Conservation (phyloP, 2,888 invertebrate species). For the Euclidia mi region DNA sequence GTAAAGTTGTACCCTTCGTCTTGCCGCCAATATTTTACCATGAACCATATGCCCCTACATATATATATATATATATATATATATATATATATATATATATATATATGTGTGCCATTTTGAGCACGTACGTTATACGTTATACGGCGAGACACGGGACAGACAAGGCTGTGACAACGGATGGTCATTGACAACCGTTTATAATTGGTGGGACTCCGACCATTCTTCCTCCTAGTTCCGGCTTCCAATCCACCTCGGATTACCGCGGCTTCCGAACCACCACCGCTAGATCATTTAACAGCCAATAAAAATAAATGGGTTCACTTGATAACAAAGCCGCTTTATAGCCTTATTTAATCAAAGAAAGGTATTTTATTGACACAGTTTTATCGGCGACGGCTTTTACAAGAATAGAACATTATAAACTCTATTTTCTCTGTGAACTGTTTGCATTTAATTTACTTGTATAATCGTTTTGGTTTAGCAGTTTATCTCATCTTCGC, state of each 20-base stretch:
- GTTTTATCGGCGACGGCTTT: not conserved
- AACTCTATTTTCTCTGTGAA: too few relatives aligned
- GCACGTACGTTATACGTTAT: too few relatives aligned
- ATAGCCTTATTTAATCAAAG: slow-evolving; percentile 15
- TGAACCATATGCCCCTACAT: too few relatives aligned
- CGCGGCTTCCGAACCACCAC: slow-evolving; percentile 23
- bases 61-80: too few relatives aligned
- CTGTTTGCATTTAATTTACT: too few relatives aligned
- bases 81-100: too few relatives aligned
- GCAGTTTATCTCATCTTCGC: too few relatives aligned
- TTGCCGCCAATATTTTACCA: too few relatives aligned
- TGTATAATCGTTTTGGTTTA: too few relatives aligned
- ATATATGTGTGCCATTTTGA: too few relatives aligned
- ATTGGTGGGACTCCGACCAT: slow-evolving; percentile 27
- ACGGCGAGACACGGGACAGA: slow-evolving; percentile 7
- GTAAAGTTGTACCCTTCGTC: too few relatives aligned
- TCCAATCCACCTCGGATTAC: slow-evolving; percentile 20
- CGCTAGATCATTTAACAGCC: slow-evolving; percentile 35
- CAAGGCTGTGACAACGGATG: not conserved
- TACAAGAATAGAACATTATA: not conserved
- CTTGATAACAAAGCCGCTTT: slow-evolving; percentile 28
- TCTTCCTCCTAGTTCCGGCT: slow-evolving; percentile 26
- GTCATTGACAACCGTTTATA: slow-evolving; percentile 38
- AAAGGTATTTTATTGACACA: slow-evolving; percentile 25
- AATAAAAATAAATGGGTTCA: slow-evolving; percentile 29